Percentiles rank a stretch among this genome's conserved stretches.
These are phyloP conservation scores for Hypolimnas misippus DNA, from an alignment of 2,888 invertebrate genomes.

Conservation along the genomic window DNA sequence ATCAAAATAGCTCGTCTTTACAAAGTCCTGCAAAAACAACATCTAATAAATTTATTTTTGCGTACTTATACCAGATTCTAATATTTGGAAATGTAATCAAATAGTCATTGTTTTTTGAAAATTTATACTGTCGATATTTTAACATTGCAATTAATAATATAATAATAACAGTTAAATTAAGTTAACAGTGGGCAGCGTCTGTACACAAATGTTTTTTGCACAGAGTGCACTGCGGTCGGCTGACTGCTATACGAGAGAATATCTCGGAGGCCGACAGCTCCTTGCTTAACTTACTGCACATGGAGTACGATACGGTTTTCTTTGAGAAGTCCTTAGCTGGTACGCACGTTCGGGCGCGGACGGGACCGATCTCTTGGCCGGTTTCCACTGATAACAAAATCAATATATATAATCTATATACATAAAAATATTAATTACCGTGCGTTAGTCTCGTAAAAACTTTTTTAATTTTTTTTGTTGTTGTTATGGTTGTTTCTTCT, in stretches of 20 bases:
- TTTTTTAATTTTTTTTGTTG: too few relatives aligned
- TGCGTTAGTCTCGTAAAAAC: too few relatives aligned
- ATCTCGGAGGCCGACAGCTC: slow-evolving; percentile 76
- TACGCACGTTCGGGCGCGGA: slow-evolving; percentile 77
- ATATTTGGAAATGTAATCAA: too few relatives aligned
- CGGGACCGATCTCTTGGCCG: slow-evolving; percentile 76
- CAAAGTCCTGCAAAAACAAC: too few relatives aligned
- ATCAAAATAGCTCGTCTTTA: too few relatives aligned
- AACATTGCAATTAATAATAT: neutral
- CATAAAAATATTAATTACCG: too few relatives aligned
- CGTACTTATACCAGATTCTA: too few relatives aligned
- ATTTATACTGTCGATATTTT: neutral
- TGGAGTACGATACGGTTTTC: slow-evolving; percentile 74
- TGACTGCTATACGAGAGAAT: slow-evolving; percentile 73
- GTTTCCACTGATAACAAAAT: slow-evolving; percentile 63
- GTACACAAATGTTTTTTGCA: slow-evolving; percentile 76
- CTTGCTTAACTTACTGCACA: slow-evolving; percentile 77
- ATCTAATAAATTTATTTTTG: too few relatives aligned
- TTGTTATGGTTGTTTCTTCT: too few relatives aligned
- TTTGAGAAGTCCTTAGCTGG: slow-evolving; percentile 77
- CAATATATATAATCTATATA: too few relatives aligned
- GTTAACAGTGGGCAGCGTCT: slow-evolving; percentile 66
- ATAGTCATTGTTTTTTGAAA: neutral
- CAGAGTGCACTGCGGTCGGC: slow-evolving; percentile 71
- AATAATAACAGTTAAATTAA: neutral